phyloP scores from a whole-genome alignment of 1,140 invertebrate genomes.

The Ridgeia piscesae region DNA sequence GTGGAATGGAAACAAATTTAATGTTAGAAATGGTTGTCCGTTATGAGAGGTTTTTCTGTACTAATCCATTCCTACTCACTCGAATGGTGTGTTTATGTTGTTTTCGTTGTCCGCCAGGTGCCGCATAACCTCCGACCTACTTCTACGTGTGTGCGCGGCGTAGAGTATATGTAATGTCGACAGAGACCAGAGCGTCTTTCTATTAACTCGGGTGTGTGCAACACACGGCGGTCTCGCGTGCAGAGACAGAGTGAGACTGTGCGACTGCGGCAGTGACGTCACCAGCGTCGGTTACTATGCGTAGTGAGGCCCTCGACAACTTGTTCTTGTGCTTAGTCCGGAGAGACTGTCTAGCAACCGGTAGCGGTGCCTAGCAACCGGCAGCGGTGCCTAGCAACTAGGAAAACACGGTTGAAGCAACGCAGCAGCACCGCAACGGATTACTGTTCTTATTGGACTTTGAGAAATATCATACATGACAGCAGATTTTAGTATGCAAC shows the following conservation, averaged over 20 bases:
- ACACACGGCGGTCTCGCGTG: background rate
- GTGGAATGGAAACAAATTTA: background rate
- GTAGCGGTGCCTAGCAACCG: background rate
- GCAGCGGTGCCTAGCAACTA: background rate
- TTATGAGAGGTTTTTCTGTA: background rate
- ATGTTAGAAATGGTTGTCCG: background rate
- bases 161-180: background rate
- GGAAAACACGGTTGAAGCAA: background rate
- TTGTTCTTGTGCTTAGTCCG: too few relatives aligned
- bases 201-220: background rate
- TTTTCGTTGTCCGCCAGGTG: background rate
- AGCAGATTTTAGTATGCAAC: background rate
- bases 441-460: background rate
- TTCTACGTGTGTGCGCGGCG: background rate
- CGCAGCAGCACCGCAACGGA: too few relatives aligned
- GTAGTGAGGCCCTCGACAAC: too few relatives aligned
- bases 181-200: background rate
- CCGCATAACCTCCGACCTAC: background rate
- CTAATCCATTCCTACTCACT: background rate
- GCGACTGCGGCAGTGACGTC: background rate
- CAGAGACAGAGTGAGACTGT: background rate
- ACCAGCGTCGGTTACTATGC: background rate
- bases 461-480: background rate
- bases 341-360: too few relatives aligned
- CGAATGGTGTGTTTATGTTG: background rate